Evolutionary conservation across 1,140 invertebrate genomes (phyloP).

Genomic region (Drosophila burlai): DNA sequence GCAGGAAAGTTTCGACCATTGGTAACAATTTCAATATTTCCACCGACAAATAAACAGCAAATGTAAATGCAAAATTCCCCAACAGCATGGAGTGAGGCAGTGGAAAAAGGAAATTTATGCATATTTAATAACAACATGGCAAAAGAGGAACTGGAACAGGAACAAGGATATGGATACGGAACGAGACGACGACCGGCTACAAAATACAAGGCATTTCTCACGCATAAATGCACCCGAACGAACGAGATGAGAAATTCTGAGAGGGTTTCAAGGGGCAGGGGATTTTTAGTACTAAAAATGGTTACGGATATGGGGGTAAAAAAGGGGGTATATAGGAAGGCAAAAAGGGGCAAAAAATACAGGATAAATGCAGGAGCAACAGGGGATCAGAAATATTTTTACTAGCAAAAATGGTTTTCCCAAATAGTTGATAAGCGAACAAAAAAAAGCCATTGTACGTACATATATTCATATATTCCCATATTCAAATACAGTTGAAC

Average conservation of each 20-base stretch:
- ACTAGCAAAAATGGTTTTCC: conserved; percentile 52
- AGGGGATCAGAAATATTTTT: conserved; percentile 50
- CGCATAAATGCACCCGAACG: conserved; percentile 71
- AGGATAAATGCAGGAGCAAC: conserved; percentile 3
- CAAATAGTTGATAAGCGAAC: conserved; percentile 61
- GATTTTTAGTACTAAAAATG: not conserved
- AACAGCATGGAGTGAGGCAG: conserved; percentile 18
- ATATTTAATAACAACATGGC: conserved; percentile 79
- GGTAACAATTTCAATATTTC: conserved; percentile 78
- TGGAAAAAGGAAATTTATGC: conserved; percentile 80
- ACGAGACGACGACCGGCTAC: conserved; percentile 42
- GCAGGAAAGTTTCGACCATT: conserved; percentile 25
- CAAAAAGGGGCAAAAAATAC: not conserved
- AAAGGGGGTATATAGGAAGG: not conserved
- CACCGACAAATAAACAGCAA: conserved; percentile 80
- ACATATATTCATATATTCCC: conserved; percentile 2
- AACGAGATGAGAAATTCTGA: conserved; percentile 60
- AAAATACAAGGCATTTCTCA: conserved; percentile 79
- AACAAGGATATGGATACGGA: conserved; percentile 43
- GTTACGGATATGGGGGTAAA: not conserved
- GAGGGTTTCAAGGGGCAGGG: not conserved
- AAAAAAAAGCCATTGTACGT: conserved; percentile 19
- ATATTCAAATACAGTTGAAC: not conserved
- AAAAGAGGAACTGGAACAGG: conserved; percentile 14
- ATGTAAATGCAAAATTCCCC: conserved; percentile 73